These are phyloP conservation scores for Aviceda subcristata DNA, from an alignment of 2,113 vertebrate species.

Conservation along the genomic window DNA sequence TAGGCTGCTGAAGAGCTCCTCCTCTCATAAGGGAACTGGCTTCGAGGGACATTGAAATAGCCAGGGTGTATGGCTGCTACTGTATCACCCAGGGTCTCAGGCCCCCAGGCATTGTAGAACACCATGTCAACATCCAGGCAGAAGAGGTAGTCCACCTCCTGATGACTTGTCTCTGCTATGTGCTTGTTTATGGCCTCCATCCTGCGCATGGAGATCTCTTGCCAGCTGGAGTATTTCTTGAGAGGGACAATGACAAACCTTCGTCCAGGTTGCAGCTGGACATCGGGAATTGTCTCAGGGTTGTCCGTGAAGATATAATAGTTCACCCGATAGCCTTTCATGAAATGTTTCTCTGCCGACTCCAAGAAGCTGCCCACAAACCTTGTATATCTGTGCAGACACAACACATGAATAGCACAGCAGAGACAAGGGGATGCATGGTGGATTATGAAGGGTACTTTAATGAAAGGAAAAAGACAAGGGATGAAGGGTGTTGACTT, in stretches of 20 bases:
- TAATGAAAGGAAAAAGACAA: neutral
- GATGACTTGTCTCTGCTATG: neutral
- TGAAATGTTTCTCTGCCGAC: constrained; percentile 76
- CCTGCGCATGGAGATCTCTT: constrained; percentile 72
- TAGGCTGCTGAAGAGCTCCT: constrained; percentile 64
- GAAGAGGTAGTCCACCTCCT: constrained; percentile 69
- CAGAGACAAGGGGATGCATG: neutral
- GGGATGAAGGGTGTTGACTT: neutral
- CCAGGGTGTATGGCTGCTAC: constrained; percentile 75
- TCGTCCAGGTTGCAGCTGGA: neutral
- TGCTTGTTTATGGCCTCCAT: constrained; percentile 73
- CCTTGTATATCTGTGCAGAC: constrained; percentile 63
- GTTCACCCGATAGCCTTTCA: constrained; percentile 67
- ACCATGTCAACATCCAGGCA: constrained; percentile 74
- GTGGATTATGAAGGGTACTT: neutral
- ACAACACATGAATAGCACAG: neutral
- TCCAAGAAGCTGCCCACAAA: constrained; percentile 73
- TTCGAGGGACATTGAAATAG: constrained; percentile 49
- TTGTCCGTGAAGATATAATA: constrained; percentile 78
- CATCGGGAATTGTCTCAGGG: neutral
- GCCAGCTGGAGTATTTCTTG: constrained; percentile 50
- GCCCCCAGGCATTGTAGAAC: constrained; percentile 70
- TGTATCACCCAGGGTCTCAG: constrained; percentile 68
- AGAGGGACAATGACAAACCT: neutral
- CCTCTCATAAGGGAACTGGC: constrained; percentile 72